These are phyloP conservation scores for Mungos mungo DNA, from an alignment of 2,113 vertebrate genomes.

Conservation along the genomic window DNA sequence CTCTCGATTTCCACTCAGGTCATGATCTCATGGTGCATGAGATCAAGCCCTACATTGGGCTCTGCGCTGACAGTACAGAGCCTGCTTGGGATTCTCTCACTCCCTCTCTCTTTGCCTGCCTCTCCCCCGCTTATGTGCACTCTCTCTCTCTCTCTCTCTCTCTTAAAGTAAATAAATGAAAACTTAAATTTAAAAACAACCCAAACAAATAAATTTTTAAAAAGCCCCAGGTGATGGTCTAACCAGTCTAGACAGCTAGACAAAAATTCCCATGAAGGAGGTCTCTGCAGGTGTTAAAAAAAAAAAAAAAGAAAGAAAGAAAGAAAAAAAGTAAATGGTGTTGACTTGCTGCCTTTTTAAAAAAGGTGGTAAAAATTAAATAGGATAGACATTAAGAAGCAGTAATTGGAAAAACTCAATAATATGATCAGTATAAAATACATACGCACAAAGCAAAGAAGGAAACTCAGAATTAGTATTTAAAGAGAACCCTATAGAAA, in stretches of 20 bases:
- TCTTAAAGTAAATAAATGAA: too few species aligned
- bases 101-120: too few species aligned
- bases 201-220: too few species aligned
- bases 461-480: neutral
- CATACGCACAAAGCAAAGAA: neutral
- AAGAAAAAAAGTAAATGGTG: neutral
- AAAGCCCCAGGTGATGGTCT: neutral
- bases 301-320: neutral
- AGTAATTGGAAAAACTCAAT: neutral
- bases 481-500: neutral
- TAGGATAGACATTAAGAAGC: neutral
- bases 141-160: too few species aligned
- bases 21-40: too few species aligned
- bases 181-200: too few species aligned
- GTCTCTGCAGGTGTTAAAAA: accelerated
- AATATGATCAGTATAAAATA: neutral
- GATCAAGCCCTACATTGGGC: too few species aligned
- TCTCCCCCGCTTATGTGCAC: too few species aligned
- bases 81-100: too few species aligned
- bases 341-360: neutral
- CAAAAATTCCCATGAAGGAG: neutral
- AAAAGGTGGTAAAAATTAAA: neutral
- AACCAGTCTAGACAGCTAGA: neutral
- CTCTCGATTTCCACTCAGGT: too few species aligned
- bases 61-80: too few species aligned